phyloP scores from a whole-genome alignment of 2,888 invertebrate species.

The Lymantria dispar region DNA sequence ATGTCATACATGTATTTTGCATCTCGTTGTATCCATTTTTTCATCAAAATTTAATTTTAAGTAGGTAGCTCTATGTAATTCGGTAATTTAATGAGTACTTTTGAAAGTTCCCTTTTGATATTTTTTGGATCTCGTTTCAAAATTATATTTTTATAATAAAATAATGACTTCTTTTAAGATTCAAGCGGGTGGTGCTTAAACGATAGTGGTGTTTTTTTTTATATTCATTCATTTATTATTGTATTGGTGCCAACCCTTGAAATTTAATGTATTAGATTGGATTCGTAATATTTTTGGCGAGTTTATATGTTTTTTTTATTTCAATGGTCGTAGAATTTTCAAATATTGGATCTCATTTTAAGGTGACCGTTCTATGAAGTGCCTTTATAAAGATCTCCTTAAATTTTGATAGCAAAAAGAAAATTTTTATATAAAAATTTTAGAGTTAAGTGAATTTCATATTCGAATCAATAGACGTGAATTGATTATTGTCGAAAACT shows the following conservation, averaged over 20 bases:
- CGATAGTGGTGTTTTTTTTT: constrained; percentile 20
- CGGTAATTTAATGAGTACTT: constrained; percentile 49
- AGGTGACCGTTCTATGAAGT: constrained; percentile 48
- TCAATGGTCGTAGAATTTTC: background rate
- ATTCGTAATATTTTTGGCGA: background rate
- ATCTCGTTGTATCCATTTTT: constrained; percentile 31
- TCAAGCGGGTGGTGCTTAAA: constrained; percentile 77
- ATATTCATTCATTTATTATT: background rate
- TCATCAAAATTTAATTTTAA: constrained; percentile 56
- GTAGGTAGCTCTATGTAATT: constrained; percentile 62
- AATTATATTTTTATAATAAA: constrained; percentile 54
- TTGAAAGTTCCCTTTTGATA: constrained; percentile 35
- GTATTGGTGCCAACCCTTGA: background rate
- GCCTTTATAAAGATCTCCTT: constrained; percentile 70
- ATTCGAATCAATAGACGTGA: background rate
- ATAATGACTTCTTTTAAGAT: constrained; percentile 34
- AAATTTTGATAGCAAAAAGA: constrained; percentile 56
- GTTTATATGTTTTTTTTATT: background rate
- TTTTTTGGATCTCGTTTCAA: constrained; percentile 66
- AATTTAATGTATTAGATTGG: background rate
- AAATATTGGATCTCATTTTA: constrained; percentile 12
- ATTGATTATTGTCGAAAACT: constrained; percentile 35
- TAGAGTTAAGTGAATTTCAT: constrained; percentile 41
- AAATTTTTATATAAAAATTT: constrained; percentile 53
- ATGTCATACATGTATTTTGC: constrained; percentile 25